These are phyloP conservation scores for Melinopterus prodromus DNA, from an alignment of 2,888 invertebrate genomes.

Conservation along the genomic window DNA sequence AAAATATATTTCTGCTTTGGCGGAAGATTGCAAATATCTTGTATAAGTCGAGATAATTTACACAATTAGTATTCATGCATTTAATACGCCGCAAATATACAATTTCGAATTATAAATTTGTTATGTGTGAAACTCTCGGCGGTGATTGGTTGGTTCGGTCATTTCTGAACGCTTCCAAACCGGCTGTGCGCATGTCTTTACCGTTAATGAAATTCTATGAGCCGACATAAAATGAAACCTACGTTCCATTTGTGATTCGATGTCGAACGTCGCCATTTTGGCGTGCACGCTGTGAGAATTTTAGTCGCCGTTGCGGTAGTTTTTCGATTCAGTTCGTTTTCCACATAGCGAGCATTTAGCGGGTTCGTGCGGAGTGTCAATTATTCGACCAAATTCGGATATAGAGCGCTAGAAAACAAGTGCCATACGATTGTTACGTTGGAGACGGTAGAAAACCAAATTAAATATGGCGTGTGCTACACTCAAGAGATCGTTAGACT, in stretches of 20 bases:
- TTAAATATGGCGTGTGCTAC: conserved; percentile 97
- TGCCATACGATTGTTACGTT: conserved; percentile 47
- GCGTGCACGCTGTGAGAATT: conserved; percentile 35
- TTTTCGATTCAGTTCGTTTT: background rate
- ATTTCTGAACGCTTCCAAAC: background rate
- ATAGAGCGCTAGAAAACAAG: conserved; percentile 53
- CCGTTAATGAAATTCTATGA: conserved; percentile 33
- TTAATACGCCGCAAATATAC: background rate
- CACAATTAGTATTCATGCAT: background rate
- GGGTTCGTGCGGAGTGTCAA: conserved; percentile 15
- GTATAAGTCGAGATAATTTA: background rate
- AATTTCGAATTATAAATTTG: background rate
- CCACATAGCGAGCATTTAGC: background rate
- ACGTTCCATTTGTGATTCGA: conserved; percentile 34
- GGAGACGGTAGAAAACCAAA: conserved; percentile 47
- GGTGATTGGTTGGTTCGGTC: background rate
- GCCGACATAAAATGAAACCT: conserved; percentile 39
- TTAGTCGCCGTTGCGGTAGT: conserved; percentile 35
- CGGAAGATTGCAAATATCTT: no score
- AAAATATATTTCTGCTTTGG: no score
- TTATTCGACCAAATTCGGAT: conserved; percentile 34
- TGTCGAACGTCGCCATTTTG: conserved; percentile 57
- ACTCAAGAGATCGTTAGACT: conserved; percentile 92
- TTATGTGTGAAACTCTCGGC: background rate
- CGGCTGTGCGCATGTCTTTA: conserved; percentile 23